These are phyloP conservation scores for Avahi laniger DNA, from an alignment of 2,797 vertebrate genomes.

Conservation along the genomic window DNA sequence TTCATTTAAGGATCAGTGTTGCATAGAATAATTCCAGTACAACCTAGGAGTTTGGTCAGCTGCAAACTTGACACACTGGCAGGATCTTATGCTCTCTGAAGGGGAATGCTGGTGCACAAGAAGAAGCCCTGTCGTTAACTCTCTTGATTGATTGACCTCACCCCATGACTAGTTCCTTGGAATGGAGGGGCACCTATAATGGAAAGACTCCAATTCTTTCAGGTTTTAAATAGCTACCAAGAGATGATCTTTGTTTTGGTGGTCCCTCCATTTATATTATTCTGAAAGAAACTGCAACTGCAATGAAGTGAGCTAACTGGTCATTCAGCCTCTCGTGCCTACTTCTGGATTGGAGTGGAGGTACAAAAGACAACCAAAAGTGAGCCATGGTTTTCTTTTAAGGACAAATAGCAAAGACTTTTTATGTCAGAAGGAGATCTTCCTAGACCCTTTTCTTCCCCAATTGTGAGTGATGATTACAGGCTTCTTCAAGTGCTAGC, in stretches of 20 bases:
- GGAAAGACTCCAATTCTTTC: slow-evolving; percentile 32
- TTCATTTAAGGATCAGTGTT: slow-evolving; percentile 87
- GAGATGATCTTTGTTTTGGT: background rate
- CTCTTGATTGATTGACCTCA: background rate
- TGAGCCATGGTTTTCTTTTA: slow-evolving; percentile 5
- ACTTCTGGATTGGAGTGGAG: background rate
- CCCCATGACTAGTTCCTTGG: background rate
- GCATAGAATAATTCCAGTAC: slow-evolving; percentile 97
- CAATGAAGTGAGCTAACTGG: background rate
- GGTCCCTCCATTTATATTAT: background rate
- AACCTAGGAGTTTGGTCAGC: slow-evolving; percentile 88
- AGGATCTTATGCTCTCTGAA: slow-evolving; percentile 79
- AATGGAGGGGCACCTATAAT: background rate
- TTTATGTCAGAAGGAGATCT: slow-evolving; percentile 73
- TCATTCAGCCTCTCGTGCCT: background rate
- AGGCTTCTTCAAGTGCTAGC: slow-evolving; percentile 68
- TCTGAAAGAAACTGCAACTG: background rate
- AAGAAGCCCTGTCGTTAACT: slow-evolving; percentile 41
- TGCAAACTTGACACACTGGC: slow-evolving; percentile 90
- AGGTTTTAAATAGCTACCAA: slow-evolving; percentile 53
- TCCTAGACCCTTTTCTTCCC: slow-evolving; percentile 72
- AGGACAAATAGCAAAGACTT: slow-evolving; percentile 58
- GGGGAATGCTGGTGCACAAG: slow-evolving; percentile 64
- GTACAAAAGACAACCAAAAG: background rate
- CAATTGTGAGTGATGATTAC: slow-evolving; percentile 68